A percentile compares a stretch with the other conserved stretches of the same genome.
These are phyloP conservation scores for Varecia variegata DNA, from an alignment of 2,797 vertebrate species.

Conservation along the genomic window DNA sequence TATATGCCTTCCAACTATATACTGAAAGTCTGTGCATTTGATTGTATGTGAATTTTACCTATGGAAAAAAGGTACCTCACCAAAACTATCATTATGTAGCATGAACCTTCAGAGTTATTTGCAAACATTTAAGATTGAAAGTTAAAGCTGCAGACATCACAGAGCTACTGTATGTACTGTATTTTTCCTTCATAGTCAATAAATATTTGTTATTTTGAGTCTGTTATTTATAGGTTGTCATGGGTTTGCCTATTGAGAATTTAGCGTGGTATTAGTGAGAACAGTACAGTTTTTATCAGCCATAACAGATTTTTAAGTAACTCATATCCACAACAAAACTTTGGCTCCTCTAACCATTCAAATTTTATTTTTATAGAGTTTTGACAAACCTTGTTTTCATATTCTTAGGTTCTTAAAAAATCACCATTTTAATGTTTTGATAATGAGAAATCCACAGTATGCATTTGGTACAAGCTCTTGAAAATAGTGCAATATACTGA, in stretches of 20 bases:
- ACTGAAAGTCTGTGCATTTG: not conserved
- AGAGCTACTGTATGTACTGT: not conserved
- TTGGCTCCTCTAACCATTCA: not conserved
- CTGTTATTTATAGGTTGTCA: not conserved
- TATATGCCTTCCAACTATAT: not conserved
- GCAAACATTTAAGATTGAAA: not conserved
- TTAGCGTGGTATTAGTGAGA: not conserved
- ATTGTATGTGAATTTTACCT: not conserved
- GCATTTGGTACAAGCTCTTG: not conserved
- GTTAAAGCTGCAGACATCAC: not conserved
- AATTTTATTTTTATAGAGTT: constrained; percentile 10
- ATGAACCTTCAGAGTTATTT: not conserved
- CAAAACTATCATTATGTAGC: not conserved
- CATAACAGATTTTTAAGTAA: constrained; percentile 7
- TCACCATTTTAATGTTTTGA: not conserved
- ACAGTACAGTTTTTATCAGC: not conserved
- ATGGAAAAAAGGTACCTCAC: not conserved
- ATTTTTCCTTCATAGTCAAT: not conserved
- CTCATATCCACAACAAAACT: not conserved
- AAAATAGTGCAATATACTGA: not conserved
- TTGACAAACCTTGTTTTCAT: not conserved
- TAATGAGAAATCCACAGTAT: not conserved
- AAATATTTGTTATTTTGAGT: not conserved
- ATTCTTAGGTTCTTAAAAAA: not conserved
- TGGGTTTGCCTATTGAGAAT: constrained; percentile 10